These are phyloP conservation scores for Temnothorax ravouxi DNA, from an alignment of 2,888 invertebrate genomes.

Conservation along the genomic window DNA sequence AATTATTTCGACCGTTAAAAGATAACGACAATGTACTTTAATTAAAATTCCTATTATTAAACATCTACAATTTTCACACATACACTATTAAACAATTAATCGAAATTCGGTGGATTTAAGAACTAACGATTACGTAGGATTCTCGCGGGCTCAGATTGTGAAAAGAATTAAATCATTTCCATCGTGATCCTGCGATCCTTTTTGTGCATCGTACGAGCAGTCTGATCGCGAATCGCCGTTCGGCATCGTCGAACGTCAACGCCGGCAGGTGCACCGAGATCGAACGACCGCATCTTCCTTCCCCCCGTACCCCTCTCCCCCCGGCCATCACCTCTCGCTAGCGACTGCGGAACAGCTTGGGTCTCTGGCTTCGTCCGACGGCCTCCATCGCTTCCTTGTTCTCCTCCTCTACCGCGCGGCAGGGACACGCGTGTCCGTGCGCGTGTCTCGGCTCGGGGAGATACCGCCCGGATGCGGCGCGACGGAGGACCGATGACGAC, in stretches of 20 bases:
- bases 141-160: not conserved
- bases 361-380: constrained; percentile 42
- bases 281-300: constrained; percentile 61
- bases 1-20: not conserved
- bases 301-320: constrained; percentile 38
- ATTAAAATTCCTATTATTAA: not conserved
- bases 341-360: constrained; percentile 60
- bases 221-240: constrained; percentile 57
- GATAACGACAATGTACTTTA: not conserved
- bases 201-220: constrained; percentile 7
- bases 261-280: constrained; percentile 73
- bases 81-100: not conserved
- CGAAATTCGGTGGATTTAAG: not conserved
- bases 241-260: constrained; percentile 59
- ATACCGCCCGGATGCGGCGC: constrained; percentile 57
- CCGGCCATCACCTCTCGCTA: constrained; percentile 51
- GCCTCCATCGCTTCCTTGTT: constrained; percentile 62
- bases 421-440: constrained; percentile 55
- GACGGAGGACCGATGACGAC: constrained; percentile 53
- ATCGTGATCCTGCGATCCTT: constrained; percentile 13
- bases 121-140: not conserved
- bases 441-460: constrained; percentile 52
- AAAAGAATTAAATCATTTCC: not conserved
- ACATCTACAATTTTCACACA: not conserved
- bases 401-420: constrained; percentile 47